These are phyloP conservation scores for Callochromis pleurospilus DNA, from an alignment of 2,113 vertebrate species.

Conservation along the genomic window DNA sequence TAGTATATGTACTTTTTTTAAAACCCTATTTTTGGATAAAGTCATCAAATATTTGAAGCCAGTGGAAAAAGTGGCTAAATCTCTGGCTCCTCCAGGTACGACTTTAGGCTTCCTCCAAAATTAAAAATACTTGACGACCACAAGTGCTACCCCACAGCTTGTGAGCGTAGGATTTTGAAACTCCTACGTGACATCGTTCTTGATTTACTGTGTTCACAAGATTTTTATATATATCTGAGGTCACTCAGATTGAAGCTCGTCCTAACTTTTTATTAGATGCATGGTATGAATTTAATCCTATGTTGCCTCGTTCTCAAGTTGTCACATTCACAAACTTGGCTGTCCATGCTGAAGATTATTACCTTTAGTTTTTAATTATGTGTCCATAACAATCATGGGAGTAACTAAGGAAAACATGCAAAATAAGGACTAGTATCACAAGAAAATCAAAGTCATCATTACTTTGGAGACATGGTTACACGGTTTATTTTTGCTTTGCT, in stretches of 20 bases:
- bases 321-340: neutral
- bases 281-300: neutral
- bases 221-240: neutral
- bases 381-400: neutral
- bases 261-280: neutral
- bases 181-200: neutral
- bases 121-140: neutral
- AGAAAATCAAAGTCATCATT: neutral
- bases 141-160: neutral
- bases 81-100: neutral
- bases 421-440: neutral
- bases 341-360: neutral
- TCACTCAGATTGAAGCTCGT: neutral
- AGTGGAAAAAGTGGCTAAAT: neutral
- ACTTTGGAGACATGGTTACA: neutral
- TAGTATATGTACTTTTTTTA: neutral
- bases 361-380: neutral
- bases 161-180: neutral
- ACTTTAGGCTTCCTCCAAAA: neutral
- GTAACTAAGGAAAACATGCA: neutral
- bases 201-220: neutral
- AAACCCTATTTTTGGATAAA: neutral
- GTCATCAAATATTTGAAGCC: neutral
- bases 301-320: neutral
- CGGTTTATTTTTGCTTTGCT: neutral